phyloP scores from a whole-genome alignment of 2,888 invertebrate species.

The Celastrina argiolus region DNA sequence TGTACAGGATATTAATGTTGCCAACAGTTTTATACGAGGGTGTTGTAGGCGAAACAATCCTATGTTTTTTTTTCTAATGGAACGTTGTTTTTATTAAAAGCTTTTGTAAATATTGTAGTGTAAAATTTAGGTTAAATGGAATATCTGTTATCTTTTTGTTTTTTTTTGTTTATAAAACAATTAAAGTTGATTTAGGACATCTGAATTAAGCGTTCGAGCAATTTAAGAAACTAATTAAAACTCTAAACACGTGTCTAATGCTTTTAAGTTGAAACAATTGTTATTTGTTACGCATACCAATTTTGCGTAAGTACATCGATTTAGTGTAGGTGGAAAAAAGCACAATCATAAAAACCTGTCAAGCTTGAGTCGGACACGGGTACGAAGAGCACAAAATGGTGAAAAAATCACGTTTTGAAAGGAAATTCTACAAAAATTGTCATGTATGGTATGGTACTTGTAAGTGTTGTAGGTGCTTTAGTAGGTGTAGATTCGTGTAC shows the following conservation, averaged over 20 bases:
- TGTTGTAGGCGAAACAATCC: conserved; percentile 1
- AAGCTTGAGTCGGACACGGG: too few species aligned
- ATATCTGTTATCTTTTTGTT: background rate
- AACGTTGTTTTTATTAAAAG: background rate
- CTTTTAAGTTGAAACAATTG: conserved; percentile 21
- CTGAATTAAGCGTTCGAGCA: background rate
- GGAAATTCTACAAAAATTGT: too few species aligned
- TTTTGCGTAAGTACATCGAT: background rate
- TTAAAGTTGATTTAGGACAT: background rate
- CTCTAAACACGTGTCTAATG: conserved; percentile 29
- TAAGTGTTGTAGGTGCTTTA: too few species aligned
- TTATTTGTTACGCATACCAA: background rate
- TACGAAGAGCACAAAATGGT: too few species aligned
- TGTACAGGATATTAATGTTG: conserved; percentile 22
- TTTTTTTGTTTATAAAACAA: background rate
- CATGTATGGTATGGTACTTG: too few species aligned
- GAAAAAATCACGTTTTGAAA: too few species aligned
- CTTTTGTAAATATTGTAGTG: background rate
- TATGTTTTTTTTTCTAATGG: background rate
- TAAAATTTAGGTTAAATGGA: background rate
- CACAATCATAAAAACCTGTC: too few species aligned
- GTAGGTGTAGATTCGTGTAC: too few species aligned
- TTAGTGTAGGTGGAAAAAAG: background rate
- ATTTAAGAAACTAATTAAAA: conserved; percentile 26
- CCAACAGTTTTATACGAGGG: conserved; percentile 12